Evolutionary conservation across 2,797 vertebrate genomes (phyloP).

Genomic region (Rhabdomys pumilio): DNA sequence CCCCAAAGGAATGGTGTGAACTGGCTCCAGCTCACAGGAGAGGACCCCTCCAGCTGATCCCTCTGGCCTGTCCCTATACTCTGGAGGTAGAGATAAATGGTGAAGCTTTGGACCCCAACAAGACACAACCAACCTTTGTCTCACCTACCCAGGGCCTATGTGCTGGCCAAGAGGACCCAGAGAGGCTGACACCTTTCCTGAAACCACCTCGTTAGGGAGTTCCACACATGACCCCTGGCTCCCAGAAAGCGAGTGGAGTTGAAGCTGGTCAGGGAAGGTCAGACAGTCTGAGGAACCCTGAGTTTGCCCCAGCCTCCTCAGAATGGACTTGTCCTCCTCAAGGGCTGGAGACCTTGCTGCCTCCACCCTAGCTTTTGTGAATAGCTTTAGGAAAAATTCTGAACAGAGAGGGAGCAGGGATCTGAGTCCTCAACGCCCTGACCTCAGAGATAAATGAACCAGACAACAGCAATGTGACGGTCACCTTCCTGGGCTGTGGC

Average conservation of each 20-base stretch:
- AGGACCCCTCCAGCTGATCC: background rate
- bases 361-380: background rate
- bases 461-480: background rate
- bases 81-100: background rate
- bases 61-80: background rate
- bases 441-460: background rate
- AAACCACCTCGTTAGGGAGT: background rate
- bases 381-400: background rate
- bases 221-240: rapidly evolving
- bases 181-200: background rate
- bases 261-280: background rate
- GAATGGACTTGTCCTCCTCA: background rate
- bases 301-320: background rate
- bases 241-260: background rate
- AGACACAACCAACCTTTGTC: background rate
- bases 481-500: background rate
- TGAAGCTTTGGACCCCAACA: background rate
- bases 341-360: background rate
- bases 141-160: background rate
- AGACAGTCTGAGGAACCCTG: background rate
- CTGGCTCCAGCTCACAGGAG: background rate
- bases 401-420: background rate
- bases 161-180: background rate
- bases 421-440: background rate
- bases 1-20: constrained; percentile 54